phyloP scores from a whole-genome alignment of 2,888 invertebrate genomes.

The Aporophyla nigra region DNA sequence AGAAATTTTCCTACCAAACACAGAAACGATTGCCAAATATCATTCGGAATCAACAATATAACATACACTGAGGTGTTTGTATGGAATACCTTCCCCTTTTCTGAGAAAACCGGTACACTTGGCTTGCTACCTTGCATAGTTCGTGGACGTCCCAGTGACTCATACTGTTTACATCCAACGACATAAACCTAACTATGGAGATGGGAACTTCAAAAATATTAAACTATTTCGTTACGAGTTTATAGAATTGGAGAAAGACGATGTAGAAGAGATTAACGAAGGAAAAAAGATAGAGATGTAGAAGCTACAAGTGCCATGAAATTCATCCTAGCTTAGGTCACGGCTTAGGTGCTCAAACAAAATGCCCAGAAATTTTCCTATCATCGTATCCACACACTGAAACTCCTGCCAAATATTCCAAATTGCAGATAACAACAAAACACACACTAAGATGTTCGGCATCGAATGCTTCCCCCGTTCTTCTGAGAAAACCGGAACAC shows the following conservation, averaged over 20 bases:
- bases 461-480: conserved; percentile 70
- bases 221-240: background rate
- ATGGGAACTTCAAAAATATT: background rate
- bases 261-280: background rate
- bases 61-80: conserved; percentile 70
- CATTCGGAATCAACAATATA: conserved; percentile 12
- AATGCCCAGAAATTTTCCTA: background rate
- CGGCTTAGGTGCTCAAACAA: background rate
- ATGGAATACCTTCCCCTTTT: conserved; percentile 71
- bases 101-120: conserved; percentile 78
- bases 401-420: conserved; percentile 23
- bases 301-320: background rate
- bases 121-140: conserved; percentile 71
- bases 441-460: conserved; percentile 71
- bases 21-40: conserved; percentile 62
- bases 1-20: background rate
- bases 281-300: background rate
- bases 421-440: conserved; percentile 68
- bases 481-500: conserved; percentile 79
- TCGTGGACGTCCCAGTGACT: conserved; percentile 64
- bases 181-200: background rate
- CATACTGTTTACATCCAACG: conserved; percentile 18
- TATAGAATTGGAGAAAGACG: background rate
- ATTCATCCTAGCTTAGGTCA: background rate
- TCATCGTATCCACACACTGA: background rate